Conservation (phyloP, 2,797 vertebrate species). For the Synanceia verrucosa region DNA sequence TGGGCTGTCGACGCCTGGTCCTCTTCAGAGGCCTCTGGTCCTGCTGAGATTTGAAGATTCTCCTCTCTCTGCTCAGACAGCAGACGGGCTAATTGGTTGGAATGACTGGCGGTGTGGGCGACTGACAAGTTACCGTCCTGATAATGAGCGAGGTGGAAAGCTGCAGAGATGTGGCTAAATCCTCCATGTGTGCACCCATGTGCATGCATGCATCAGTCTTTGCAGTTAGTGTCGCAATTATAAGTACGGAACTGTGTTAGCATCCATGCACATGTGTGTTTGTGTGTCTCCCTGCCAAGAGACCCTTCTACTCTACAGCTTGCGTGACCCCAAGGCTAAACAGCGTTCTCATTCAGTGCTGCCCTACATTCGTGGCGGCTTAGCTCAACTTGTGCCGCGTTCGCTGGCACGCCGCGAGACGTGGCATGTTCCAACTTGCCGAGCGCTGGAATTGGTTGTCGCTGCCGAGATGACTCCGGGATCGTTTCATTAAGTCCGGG, state of each 20-base stretch:
- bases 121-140: conserved; percentile 48
- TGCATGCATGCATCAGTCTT: conserved; percentile 14
- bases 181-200: conserved; percentile 23
- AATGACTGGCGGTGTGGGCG: conserved; percentile 63
- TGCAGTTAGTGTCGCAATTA: conserved; percentile 24
- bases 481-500: conserved; percentile 50
- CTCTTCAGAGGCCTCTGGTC: conserved; percentile 22
- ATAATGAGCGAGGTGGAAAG: conserved; percentile 60
- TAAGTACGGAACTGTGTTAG: conserved; percentile 26
- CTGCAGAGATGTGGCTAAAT: conserved; percentile 28
- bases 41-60: conserved; percentile 41
- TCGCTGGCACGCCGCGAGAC: conserved; percentile 38
- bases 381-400: conserved; percentile 38
- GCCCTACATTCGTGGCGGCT: conserved; percentile 77
- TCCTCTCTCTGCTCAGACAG: conserved; percentile 37
- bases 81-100: conserved; percentile 63
- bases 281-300: conserved; percentile 20
- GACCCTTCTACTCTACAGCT: conserved; percentile 33
- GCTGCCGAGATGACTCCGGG: conserved; percentile 31
- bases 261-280: conserved; percentile 14
- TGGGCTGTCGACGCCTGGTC: neutral
- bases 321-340: conserved; percentile 69
- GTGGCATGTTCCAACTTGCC: conserved; percentile 50
- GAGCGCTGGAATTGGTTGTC: conserved; percentile 43
- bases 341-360: conserved; percentile 61